Conservation (phyloP, 2,888 invertebrate species). For the Siphonodentalium dalli region DNA sequence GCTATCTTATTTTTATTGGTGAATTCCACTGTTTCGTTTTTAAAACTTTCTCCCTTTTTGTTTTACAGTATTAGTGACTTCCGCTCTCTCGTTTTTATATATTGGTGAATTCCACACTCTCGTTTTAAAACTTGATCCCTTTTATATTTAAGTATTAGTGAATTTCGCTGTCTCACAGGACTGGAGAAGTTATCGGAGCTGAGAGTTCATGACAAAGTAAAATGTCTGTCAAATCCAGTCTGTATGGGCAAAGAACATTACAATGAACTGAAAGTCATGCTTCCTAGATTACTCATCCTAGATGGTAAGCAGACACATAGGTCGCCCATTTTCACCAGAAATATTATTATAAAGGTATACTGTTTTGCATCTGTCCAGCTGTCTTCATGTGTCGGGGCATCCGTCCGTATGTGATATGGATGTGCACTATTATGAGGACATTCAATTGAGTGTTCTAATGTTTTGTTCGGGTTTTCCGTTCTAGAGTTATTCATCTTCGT, state of each 20-base stretch:
- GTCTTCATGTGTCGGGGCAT: too few species aligned
- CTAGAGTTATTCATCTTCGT: too few species aligned
- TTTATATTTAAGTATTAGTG: slow-evolving; percentile 39
- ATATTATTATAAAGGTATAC: too few species aligned
- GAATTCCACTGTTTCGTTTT: background rate
- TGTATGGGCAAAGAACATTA: slow-evolving; percentile 46
- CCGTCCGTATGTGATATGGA: too few species aligned
- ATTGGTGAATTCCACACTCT: background rate
- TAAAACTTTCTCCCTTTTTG: too few species aligned
- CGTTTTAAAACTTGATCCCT: background rate
- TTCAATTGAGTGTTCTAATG: too few species aligned
- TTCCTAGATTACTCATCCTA: slow-evolving; percentile 44
- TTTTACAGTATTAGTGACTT: too few species aligned
- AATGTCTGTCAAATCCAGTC: slow-evolving; percentile 51
- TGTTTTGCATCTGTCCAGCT: too few species aligned
- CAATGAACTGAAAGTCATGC: slow-evolving; percentile 38
- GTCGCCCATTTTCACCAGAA: too few species aligned
- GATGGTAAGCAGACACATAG: slow-evolving; percentile 43
- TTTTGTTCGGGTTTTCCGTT: too few species aligned
- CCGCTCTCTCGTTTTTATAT: background rate
- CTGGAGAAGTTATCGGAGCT: slow-evolving; percentile 50
- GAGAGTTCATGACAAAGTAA: slow-evolving; percentile 39
- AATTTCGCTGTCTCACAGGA: slow-evolving; percentile 41
- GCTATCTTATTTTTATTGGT: background rate
- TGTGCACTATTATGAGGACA: too few species aligned